Base-by-base conservation (phyloP, 2,888 invertebrate species). In the Lithophane socia region DNA sequence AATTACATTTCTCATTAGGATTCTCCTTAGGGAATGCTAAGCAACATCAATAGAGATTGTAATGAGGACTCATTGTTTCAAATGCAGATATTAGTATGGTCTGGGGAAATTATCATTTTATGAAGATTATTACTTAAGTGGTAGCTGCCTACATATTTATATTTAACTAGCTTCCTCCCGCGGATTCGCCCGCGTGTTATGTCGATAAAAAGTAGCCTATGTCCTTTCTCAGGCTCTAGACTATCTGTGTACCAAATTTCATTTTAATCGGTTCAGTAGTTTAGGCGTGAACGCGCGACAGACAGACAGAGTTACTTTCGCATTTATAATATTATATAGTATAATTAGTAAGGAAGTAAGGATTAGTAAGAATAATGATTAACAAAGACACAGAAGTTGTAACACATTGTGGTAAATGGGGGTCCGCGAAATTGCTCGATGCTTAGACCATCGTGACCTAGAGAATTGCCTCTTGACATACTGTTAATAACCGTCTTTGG, bases 1-100 rank as follows among this genome's bases (percentile, higher is more conserved):
- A 88, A 87, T 91, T 84, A 87, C 86, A 87, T 86, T 89, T 89
- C 85, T 89, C 85, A 87, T 90, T 87, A 89, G 80, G 78, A 82
- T 82, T 75, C 82, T 81, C 83, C 84, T 74, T 63, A 67, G 85
- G 82, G 84, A 88, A 86, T 80, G 81, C 74, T 88, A 86, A 90
- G 76, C 77, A 83, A 84, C 84, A 85, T 86, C 85, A 85, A 86
- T 84, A 78, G 73, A 75, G 75, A 76, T 83, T 74, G 74, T 72
- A 63, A 81, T 81, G 79, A 75, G 78, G 65, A 76, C 73, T 82
- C 68, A 77, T 84, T 84, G 79, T 83, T 60, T 65, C 18, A 52
- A 72, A 73, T 70, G 71, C 64, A 78, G 56, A 58, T 63, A 68
- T 73, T 65, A 68, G 73, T 73, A 71, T 68, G 49, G 52, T 56